Conservation (phyloP, 1,140 invertebrate species). For the Onthophagus taurus region DNA sequence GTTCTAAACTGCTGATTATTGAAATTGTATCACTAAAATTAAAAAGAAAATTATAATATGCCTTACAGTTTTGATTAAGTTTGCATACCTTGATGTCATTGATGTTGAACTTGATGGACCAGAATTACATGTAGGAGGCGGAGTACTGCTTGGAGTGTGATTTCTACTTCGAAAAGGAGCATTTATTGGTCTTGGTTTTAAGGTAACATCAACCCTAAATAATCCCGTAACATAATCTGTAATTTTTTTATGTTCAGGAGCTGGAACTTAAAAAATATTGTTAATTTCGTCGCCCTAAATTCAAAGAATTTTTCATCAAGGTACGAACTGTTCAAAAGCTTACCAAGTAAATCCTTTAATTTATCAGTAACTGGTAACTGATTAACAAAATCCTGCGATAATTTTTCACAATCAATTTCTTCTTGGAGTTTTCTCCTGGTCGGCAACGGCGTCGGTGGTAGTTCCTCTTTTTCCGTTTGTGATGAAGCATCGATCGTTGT, state of each 20-base stretch:
- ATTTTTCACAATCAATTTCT: slow-evolving; percentile 71
- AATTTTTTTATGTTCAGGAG: slow-evolving; percentile 61
- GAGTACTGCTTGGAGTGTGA: slow-evolving; percentile 30
- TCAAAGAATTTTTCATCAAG: too few relatives aligned
- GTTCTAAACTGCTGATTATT: slow-evolving; percentile 23
- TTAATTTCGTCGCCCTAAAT: too few relatives aligned
- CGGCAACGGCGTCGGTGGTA: slow-evolving; percentile 31
- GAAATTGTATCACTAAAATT: slow-evolving; percentile 25
- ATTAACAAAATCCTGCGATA: slow-evolving; percentile 62
- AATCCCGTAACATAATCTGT: slow-evolving; percentile 72
- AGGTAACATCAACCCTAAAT: slow-evolving; percentile 59
- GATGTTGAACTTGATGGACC: slow-evolving; percentile 5
- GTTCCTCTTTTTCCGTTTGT: slow-evolving; percentile 46
- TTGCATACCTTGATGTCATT: slow-evolving; percentile 16
- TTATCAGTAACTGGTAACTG: slow-evolving; percentile 58
- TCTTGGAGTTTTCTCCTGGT: slow-evolving; percentile 54
- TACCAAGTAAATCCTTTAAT: slow-evolving; percentile 59
- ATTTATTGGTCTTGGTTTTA: slow-evolving; percentile 39
- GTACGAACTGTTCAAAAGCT: too few relatives aligned
- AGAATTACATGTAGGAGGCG: slow-evolving; percentile 20
- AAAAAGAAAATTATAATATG: slow-evolving; percentile 8
- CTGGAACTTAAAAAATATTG: slow-evolving; percentile 53
- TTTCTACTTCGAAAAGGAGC: slow-evolving; percentile 34
- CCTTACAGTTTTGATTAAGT: not conserved
- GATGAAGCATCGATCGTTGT: slow-evolving; percentile 51